Base-by-base conservation (phyloP, 2,797 vertebrate genomes). In the Glossophaga mutica region DNA sequence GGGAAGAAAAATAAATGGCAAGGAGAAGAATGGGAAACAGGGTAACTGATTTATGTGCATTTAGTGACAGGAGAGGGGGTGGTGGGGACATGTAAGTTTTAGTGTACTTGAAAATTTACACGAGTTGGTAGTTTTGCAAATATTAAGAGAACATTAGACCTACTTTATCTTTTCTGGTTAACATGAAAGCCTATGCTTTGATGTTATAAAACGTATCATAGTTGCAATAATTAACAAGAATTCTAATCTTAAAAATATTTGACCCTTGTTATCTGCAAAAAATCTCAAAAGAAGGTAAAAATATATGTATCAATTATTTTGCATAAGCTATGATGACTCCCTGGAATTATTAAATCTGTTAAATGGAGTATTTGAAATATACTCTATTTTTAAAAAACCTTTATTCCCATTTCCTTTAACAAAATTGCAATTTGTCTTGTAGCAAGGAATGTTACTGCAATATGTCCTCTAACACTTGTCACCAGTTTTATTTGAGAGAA, bases 301-400 rank as follows among this genome's bases (percentile, higher is more conserved):
- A 32, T 24, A 15, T 32, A 2, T 34, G 67, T 91, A 57, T 12
- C 7, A 5, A 46, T 82, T 26, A 0, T 34, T 90, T 94, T n/a
- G 44, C 15, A 77, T 34, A 37, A 44, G 12, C 16, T 87, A 9
- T 76, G 22, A 50, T 55, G 42, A 55, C 1, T 29, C 15, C 89
- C 16, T 91, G 22, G 0, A 57, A 37, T 52, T 87, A 79, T 65
- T 67, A 39, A 84, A 32, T 62, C 0, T 87, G 3, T 77, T 46
- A 50, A 42, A 67, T 48, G 6, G 19, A 87, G 71, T 84, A 71
- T 78, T 68, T 86, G 15, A 6, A 96, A 95, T 29, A 44, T 62
- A 37, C 29, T 68, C 8, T 71, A n/a, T 65, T 70, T 5, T 77
- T 6, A 6, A 73, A 71, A 87, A 79, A 59, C 24, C 8, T 55